A percentile compares a stretch with the other conserved stretches of the same genome.
Conservation (phyloP, 2,888 invertebrate species). For the Tetragonisca angustula region DNA sequence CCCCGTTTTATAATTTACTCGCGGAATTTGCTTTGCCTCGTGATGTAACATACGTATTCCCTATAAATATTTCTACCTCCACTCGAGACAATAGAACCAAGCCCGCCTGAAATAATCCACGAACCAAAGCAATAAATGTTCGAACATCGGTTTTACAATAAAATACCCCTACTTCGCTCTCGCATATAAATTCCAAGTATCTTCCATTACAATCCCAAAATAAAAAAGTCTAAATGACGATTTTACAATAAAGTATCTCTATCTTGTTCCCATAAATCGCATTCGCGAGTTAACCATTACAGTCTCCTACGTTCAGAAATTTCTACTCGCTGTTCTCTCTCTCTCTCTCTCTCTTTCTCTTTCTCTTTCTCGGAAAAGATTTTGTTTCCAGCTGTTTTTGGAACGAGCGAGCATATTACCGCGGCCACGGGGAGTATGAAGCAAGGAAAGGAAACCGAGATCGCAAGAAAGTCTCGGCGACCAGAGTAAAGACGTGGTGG, state of each 20-base stretch:
- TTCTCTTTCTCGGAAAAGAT: no score
- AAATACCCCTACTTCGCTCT: not conserved
- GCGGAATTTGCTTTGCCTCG: no score
- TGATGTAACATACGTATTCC: no score
- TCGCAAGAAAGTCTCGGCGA: slow-evolving; percentile 22
- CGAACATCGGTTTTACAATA: not conserved
- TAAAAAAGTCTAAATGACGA: not conserved
- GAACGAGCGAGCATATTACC: not conserved
- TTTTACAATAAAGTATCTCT: not conserved
- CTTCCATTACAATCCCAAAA: not conserved
- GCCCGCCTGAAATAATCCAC: not conserved
- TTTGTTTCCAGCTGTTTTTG: not conserved
- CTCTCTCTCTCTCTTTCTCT: no score
- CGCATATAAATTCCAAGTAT: not conserved
- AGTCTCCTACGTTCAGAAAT: not conserved
- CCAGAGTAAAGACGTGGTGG: slow-evolving; percentile 19
- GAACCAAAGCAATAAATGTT: not conserved
- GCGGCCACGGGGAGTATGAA: slow-evolving; percentile 1
- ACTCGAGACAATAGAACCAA: not conserved
- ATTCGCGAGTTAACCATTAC: not conserved
- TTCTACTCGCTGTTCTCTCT: not conserved
- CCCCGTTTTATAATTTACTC: no score
- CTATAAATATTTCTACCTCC: not conserved
- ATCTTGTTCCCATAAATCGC: not conserved
- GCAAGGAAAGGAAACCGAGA: not conserved